These are phyloP conservation scores for Dryobotodes eremita DNA, from an alignment of 2,888 invertebrate genomes.

Conservation along the genomic window DNA sequence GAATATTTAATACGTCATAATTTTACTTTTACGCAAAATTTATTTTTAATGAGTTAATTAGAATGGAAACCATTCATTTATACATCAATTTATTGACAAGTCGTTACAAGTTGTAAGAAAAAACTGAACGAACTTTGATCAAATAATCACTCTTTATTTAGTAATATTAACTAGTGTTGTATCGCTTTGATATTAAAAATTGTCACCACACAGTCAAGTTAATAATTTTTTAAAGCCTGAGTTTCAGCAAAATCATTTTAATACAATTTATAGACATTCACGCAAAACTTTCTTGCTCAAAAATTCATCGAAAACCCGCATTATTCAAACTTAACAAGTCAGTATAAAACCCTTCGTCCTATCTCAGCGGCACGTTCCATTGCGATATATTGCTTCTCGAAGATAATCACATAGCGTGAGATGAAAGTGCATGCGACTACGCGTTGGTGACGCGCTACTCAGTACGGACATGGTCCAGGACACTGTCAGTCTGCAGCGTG, in stretches of 20 bases:
- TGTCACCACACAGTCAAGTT: not conserved
- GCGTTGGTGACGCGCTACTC: constrained; percentile 22
- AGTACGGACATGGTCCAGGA: not conserved
- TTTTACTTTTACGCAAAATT: constrained; percentile 28
- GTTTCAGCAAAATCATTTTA: constrained; percentile 27
- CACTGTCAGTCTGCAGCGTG: constrained; percentile 21
- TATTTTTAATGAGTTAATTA: constrained; percentile 23
- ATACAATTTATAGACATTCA: constrained; percentile 23
- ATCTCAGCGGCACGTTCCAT: constrained; percentile 5
- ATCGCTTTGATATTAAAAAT: constrained; percentile 2
- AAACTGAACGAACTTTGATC: not conserved
- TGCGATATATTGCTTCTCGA: constrained; percentile 6
- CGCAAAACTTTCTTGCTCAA: constrained; percentile 15
- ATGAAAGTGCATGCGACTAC: not conserved
- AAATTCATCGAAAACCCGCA: constrained; percentile 45
- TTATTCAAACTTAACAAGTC: constrained; percentile 47
- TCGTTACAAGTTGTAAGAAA: not conserved
- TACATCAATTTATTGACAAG: constrained; percentile 24
- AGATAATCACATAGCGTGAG: constrained; percentile 25
- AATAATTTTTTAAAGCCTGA: constrained; percentile 5
- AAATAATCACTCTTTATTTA: not conserved
- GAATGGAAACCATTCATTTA: constrained; percentile 17
- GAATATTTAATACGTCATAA: constrained; percentile 30
- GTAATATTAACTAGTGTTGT: not conserved
- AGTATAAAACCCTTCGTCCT: constrained; percentile 11